Evolutionary conservation across 2,113 vertebrate species (phyloP).

Genomic region (Himantopus leucocephalus): DNA sequence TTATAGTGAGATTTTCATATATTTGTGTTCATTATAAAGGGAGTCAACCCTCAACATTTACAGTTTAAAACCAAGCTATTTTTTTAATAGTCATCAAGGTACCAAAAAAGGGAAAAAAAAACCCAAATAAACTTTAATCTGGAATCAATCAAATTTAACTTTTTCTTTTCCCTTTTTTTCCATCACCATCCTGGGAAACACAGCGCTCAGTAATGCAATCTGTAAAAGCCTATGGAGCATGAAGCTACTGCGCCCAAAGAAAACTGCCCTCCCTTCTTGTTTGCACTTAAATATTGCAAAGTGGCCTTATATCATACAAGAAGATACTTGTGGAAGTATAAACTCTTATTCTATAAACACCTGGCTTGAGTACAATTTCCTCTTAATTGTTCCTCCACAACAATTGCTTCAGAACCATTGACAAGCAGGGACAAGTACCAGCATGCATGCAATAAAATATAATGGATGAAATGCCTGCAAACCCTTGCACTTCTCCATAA

Average conservation of each 20-base stretch:
- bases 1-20: neutral
- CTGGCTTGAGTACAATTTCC: neutral
- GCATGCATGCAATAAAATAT: neutral
- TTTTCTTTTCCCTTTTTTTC: neutral
- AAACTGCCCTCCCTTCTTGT: neutral
- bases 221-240: neutral
- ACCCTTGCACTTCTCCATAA: neutral
- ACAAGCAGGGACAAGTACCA: neutral
- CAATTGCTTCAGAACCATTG: neutral
- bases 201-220: neutral
- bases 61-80: neutral
- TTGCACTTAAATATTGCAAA: neutral
- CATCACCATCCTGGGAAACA: neutral
- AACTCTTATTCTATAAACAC: neutral
- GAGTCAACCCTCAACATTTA: neutral
- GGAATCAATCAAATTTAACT: neutral
- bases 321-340: neutral
- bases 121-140: neutral
- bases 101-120: neutral
- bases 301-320: neutral
- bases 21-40: neutral
- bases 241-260: neutral
- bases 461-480: neutral
- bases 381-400: neutral
- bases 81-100: neutral